These are phyloP conservation scores for Poliocrania exsul DNA, from an alignment of 2,797 vertebrate genomes.

Conservation along the genomic window DNA sequence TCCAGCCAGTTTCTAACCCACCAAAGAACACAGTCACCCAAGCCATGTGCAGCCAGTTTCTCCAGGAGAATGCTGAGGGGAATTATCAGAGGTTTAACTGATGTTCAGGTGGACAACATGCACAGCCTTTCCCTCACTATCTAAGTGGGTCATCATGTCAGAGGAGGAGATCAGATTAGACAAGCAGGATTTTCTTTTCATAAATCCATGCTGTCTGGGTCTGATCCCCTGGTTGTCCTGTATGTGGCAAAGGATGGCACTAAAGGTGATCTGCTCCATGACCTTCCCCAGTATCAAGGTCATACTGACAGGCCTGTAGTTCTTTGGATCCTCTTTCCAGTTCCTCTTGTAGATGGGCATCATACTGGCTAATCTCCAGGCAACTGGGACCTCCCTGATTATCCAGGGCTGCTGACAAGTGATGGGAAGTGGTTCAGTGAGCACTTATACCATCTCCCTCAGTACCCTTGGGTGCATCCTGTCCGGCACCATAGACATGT, in stretches of 20 bases:
- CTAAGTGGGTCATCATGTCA: not conserved
- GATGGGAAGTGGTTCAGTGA: not conserved
- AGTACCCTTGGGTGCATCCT: not conserved
- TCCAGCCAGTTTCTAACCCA: not conserved
- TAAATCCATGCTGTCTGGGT: not conserved
- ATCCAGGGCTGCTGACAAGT: not conserved
- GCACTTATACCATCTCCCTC: not conserved
- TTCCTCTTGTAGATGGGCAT: not conserved
- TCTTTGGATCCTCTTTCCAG: not conserved
- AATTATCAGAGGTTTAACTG: not conserved
- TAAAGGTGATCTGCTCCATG: not conserved
- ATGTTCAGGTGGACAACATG: not conserved
- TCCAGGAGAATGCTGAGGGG: not conserved
- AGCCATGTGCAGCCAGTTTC: not conserved
- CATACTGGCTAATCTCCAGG: not conserved
- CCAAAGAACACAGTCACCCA: fast-evolving
- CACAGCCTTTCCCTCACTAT: not conserved
- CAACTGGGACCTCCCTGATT: not conserved
- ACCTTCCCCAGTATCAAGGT: not conserved
- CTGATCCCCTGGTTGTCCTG: not conserved
- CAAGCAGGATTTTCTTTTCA: not conserved
- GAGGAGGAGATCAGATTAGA: not conserved
- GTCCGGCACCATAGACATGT: not conserved
- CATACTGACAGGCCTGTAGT: not conserved
- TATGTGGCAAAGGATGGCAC: not conserved